Evolutionary conservation across 2,888 invertebrate genomes (phyloP), one percentile per base, ranked within the genome.

Genomic region (Athripsodes cinereus): DNA sequence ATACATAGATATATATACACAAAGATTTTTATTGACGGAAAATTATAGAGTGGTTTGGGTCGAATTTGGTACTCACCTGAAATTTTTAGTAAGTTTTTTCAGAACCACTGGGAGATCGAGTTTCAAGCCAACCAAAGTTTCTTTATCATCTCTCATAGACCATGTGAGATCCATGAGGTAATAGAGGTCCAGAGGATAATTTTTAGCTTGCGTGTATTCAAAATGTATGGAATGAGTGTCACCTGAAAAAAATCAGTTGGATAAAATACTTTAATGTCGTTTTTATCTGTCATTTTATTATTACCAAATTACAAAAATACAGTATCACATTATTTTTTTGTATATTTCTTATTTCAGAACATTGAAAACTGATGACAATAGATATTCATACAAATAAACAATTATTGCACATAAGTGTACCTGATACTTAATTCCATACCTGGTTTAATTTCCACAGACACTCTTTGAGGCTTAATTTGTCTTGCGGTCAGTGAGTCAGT

Each of bases 151-250:
- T 68, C 82, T 81, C 96, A 95, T 95, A 1, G 93, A 91, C 78
- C 87, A 86, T 1, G 94, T 93, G 58, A 94, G 77, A 71, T 95
- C 95, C 90, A 95, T 93, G 65, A 96, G 76, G 68, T 91, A 92
- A 73, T 95, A 96, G 46, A 95, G 76, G 70, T 95, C 95, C 46
- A 96, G 79, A 6, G 88, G 88, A 68, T 93, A 92, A 71, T 96
- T 90, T 70, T 85, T 84, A 10, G 92, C 91, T 53, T 90, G 86
- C 53, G 87, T 79, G 68, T 86, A 90, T n/a, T 79, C 74, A 64
- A 90, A 79, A 62, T 80, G 75, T 47, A 89, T 71, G 63, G 77
- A 81, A 65, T 80, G 75, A 1, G 83, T 80, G 65, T 83, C 79
- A 19, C 80, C 84, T 84, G 68, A 40, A 74, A 75, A 20, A 16